Percentiles rank a stretch among this genome's conserved stretches.
Evolutionary conservation across 2,113 vertebrate genomes (phyloP).

Genomic region (Ctenodactylus gundi): DNA sequence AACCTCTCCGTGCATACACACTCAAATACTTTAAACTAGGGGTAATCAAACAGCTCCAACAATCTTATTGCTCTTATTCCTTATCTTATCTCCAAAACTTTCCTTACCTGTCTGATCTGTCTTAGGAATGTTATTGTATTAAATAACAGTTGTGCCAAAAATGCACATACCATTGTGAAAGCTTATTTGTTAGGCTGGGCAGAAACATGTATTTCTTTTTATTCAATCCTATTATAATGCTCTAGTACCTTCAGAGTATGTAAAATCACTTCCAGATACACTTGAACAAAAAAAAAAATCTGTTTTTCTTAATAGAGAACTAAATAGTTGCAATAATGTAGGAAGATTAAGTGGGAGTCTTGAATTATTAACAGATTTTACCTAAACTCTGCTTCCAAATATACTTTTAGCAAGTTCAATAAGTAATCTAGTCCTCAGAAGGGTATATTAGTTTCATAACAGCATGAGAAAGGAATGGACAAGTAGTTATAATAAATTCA

Average conservation of each 20-base stretch:
- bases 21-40: conserved; percentile 42
- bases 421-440: neutral
- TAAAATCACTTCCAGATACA: conserved; percentile 52
- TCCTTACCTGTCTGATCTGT: conserved; percentile 41
- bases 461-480: conserved; percentile 24
- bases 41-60: neutral
- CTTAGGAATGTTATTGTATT: conserved; percentile 34
- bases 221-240: conserved; percentile 23
- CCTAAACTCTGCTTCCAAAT: neutral
- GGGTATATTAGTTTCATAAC: neutral
- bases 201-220: conserved; percentile 41
- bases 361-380: conserved; percentile 44
- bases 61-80: neutral
- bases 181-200: conserved; percentile 11
- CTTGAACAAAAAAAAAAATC: conserved; percentile 1
- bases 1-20: neutral
- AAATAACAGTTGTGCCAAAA: conserved; percentile 58
- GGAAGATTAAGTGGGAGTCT: conserved; percentile 16
- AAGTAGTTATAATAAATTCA: conserved; percentile 30
- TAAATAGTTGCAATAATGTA: conserved; percentile 22
- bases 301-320: neutral
- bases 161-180: conserved; percentile 36
- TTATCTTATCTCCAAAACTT: conserved; percentile 35
- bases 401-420: neutral
- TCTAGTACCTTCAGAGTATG: neutral